A percentile compares a stretch with the other conserved stretches of the same genome.
Evolutionary conservation across 2,113 vertebrate genomes (phyloP).

Genomic region (Vimba vimba): DNA sequence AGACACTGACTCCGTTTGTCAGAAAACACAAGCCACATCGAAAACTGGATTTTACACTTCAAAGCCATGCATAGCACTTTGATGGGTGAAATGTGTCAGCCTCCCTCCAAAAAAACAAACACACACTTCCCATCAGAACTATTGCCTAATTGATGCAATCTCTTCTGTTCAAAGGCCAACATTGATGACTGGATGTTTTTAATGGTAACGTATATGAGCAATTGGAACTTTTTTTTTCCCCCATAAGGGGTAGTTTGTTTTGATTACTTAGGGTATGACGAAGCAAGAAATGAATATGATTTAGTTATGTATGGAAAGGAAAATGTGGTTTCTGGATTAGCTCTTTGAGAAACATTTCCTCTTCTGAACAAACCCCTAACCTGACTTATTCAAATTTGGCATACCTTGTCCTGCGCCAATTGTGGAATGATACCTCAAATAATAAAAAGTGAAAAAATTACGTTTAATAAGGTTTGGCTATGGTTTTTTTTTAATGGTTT

Average conservation of each 20-base stretch:
- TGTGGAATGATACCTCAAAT: too few species aligned
- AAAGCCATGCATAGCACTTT: conserved; percentile 78
- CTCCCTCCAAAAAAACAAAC: conserved; percentile 46
- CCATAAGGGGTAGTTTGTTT: background rate
- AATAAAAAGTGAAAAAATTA: too few species aligned
- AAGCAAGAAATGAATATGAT: background rate
- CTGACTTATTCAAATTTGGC: too few species aligned
- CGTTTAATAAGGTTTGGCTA: too few species aligned
- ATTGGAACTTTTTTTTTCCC: background rate
- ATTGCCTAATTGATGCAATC: conserved; percentile 67
- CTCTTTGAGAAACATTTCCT: too few species aligned
- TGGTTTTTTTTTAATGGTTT: too few species aligned
- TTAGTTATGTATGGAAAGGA: background rate
- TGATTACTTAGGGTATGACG: background rate
- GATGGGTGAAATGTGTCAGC: conserved; percentile 69
- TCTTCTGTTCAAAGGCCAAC: conserved; percentile 42
- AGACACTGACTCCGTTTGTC: conserved; percentile 51
- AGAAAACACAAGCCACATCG: conserved; percentile 65
- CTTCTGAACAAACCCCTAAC: too few species aligned
- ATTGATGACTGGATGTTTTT: conserved; percentile 61
- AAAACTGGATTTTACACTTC: conserved; percentile 77
- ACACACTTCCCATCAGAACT: conserved; percentile 59
- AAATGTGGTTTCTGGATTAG: background rate
- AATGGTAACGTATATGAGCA: conserved; percentile 51
- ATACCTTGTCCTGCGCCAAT: too few species aligned